These are phyloP conservation scores for Luscinia luscinia DNA, from an alignment of 2,797 vertebrate genomes.

Conservation along the genomic window DNA sequence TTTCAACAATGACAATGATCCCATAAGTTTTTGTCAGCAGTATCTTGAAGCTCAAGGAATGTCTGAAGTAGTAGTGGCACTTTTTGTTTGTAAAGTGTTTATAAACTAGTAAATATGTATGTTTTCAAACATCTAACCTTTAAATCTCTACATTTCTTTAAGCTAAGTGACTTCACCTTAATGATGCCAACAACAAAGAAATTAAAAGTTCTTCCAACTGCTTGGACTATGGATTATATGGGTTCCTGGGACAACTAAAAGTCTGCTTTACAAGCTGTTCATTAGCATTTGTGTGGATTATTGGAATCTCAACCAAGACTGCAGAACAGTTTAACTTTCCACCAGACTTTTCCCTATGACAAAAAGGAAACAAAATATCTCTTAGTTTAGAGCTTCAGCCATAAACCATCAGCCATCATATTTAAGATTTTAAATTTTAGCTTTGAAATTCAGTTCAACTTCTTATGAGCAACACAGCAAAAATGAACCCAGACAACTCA, in stretches of 20 bases:
- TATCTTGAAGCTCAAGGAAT: neutral
- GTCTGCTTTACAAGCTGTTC: neutral
- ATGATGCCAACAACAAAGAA: neutral
- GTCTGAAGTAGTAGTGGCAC: neutral
- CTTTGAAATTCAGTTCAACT: neutral
- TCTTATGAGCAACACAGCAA: neutral
- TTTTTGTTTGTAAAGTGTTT: neutral
- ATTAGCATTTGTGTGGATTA: neutral
- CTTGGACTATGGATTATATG: neutral
- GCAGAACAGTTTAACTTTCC: neutral
- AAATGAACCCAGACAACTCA: neutral
- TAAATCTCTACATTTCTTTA: neutral
- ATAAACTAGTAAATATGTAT: rapidly evolving
- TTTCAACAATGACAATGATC: neutral
- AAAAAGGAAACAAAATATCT: neutral
- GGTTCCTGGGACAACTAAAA: neutral
- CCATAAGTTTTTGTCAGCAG: neutral
- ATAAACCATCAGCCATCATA: neutral
- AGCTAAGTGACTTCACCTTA: neutral
- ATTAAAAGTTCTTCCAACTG: neutral
- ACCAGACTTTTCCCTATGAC: neutral
- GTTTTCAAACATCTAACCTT: neutral
- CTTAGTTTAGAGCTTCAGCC: neutral
- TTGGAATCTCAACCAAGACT: neutral
- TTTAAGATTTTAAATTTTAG: neutral